Percentiles rank a stretch among this genome's conserved stretches.
These are phyloP conservation scores for Phthorimaea operculella DNA, from an alignment of 1,140 invertebrate genomes.

Conservation along the genomic window DNA sequence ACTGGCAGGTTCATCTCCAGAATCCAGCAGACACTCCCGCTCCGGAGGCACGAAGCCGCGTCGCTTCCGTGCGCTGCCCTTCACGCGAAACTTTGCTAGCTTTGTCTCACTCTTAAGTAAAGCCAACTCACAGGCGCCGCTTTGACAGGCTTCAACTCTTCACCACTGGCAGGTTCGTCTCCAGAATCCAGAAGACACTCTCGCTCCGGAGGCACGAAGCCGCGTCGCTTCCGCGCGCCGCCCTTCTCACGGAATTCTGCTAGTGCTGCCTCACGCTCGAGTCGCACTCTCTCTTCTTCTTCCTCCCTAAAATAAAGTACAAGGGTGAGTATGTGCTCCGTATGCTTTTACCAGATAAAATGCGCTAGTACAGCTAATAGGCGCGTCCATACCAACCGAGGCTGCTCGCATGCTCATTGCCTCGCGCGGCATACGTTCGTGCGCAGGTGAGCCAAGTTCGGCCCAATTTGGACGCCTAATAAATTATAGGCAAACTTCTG, in stretches of 20 bases:
- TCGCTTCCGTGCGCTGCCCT: conserved; percentile 68
- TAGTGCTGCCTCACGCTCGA: conserved; percentile 36
- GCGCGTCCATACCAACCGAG: too few species aligned
- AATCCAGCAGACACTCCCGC: conserved; percentile 26
- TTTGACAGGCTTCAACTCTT: conserved; percentile 38
- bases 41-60: conserved; percentile 73
- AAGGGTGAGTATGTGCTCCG: too few species aligned
- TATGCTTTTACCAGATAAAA: too few species aligned
- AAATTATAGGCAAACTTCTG: too few species aligned
- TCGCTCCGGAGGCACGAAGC: conserved; percentile 72
- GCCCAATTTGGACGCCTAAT: too few species aligned
- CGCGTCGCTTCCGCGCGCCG: conserved; percentile 69
- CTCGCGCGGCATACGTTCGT: too few species aligned
- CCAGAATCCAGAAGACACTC: conserved; percentile 9
- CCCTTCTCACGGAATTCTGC: conserved; percentile 51
- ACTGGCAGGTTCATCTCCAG: not conserved
- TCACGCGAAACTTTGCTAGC: conserved; percentile 42
- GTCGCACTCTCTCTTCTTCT: conserved; percentile 59
- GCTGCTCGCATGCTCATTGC: too few species aligned
- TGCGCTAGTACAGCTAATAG: too few species aligned
- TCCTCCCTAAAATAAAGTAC: conserved; percentile 34
- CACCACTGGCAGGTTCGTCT: conserved; percentile 3
- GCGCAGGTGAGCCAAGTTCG: too few species aligned
- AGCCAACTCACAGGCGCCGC: too few species aligned
- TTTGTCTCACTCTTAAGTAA: too few species aligned